These are phyloP conservation scores for Apis laboriosa DNA, from an alignment of 1,140 invertebrate genomes.

Conservation along the genomic window DNA sequence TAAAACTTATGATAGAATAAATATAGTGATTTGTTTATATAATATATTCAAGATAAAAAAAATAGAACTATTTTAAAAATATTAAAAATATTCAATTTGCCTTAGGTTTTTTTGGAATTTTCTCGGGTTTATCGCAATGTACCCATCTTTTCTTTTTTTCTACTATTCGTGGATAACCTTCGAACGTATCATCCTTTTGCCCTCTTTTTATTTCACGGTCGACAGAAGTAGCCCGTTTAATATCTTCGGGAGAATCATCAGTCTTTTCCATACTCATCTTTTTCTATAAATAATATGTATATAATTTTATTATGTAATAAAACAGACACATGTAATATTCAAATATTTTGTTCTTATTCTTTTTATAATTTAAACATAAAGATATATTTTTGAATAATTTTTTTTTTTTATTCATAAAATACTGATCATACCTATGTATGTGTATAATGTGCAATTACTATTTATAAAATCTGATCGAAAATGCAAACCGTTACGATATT, in stretches of 20 bases:
- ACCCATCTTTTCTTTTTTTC: constrained; percentile 36
- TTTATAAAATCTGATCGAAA: background rate
- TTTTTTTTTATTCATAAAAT: too few species aligned
- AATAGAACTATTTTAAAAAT: background rate
- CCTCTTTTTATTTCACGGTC: constrained; percentile 66
- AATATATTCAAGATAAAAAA: too few species aligned
- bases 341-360: background rate
- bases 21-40: too few species aligned
- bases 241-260: constrained; percentile 50
- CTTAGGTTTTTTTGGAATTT: constrained; percentile 5
- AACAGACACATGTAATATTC: background rate
- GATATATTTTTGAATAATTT: background rate
- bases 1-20: too few species aligned
- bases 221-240: constrained; percentile 63
- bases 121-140: constrained; percentile 20
- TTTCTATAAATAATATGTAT: background rate
- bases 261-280: constrained; percentile 57
- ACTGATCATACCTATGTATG: background rate
- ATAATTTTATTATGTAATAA: background rate
- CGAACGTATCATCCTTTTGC: constrained; percentile 49
- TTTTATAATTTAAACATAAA: too few species aligned
- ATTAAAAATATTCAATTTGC: constrained; percentile 5
- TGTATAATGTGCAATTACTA: background rate
- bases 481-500: background rate
- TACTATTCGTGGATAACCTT: constrained; percentile 24